Evolutionary conservation across 2,113 vertebrate genomes (phyloP).

Genomic region (Ciconia boyciana): DNA sequence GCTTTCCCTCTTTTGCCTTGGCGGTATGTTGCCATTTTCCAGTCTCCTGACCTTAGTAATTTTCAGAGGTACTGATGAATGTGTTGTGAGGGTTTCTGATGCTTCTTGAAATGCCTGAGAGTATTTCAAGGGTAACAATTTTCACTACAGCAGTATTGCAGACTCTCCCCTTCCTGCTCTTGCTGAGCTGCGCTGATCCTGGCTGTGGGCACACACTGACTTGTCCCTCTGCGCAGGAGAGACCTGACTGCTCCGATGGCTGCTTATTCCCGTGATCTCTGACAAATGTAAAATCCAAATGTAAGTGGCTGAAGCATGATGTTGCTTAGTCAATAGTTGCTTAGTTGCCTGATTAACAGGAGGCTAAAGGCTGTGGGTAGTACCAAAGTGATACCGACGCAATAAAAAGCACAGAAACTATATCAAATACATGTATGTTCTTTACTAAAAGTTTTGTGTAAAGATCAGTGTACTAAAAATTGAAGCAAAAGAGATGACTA

Average conservation of each 20-base stretch:
- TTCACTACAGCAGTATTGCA: not conserved
- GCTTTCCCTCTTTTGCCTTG: not conserved
- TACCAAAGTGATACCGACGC: not conserved
- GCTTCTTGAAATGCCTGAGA: not conserved
- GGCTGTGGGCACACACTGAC: not conserved
- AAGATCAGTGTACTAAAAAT: slow-evolving; percentile 23
- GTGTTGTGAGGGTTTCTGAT: not conserved
- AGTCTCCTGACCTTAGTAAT: not conserved
- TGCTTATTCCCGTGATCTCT: not conserved
- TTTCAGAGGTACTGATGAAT: not conserved
- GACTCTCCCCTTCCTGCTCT: not conserved
- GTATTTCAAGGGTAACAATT: not conserved
- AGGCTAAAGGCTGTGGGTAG: not conserved
- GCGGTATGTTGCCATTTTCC: not conserved
- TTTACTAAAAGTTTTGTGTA: slow-evolving; percentile 49
- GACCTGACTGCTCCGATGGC: not conserved
- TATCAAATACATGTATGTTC: not conserved
- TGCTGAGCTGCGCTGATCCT: not conserved
- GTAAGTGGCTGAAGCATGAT: not conserved
- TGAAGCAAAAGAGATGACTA: not conserved
- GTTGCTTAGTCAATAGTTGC: not conserved
- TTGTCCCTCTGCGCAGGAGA: not conserved
- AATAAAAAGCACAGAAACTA: not conserved
- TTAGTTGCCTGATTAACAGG: not conserved
- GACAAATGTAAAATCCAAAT: not conserved